Evolutionary conservation across 1,140 invertebrate genomes (phyloP), one percentile per base, ranked within the genome.

Genomic region (Drosophila bocqueti): DNA sequence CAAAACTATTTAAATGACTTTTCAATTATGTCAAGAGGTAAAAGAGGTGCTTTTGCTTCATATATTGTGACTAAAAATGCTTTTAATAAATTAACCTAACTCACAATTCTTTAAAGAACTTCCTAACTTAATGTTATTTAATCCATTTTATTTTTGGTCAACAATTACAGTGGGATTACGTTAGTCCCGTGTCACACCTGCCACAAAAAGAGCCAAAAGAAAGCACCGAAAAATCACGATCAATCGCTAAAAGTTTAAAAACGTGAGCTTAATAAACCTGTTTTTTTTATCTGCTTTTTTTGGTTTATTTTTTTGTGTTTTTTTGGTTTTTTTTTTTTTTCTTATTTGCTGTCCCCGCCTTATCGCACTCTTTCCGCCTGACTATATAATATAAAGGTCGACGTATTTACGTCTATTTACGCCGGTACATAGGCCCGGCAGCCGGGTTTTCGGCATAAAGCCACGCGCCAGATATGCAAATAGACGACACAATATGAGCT

Each of bases 401-500:
- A 8, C 26, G 36, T 34, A 21, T 43, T 49, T 42, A 42, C 26
- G 15, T 67, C 40, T 69, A 57, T 47, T 46, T 62, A 18, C 59
- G 36, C 36, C 45, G 34, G 34, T 63, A 29, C 40, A 40, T 50
- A 52, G 24, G 31, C 16, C 31, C 24, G 47, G 15, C 13, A 11
- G 16, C 52, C 9, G 34, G 50, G 43, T 52, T 52, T 52, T 49
- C 40, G 57, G 38, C 49, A 63, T 50, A 59, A 79, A 60, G 65
- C 64, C 77, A 87, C 85, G 84, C 74, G 81, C 84, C 29, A 79
- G 64, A 78, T 81, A 84, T 81, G 77, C 77, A 90, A 89, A 84
- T 84, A 89, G 58, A 62, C 43, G 62, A 52, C n/a, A 69, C 64
- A 61, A 69, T 43, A 58, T 58, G 65, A 76, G 36, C 73, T 21